Evolutionary conservation across 2,797 vertebrate genomes (phyloP).

Genomic region (Huso huso): DNA sequence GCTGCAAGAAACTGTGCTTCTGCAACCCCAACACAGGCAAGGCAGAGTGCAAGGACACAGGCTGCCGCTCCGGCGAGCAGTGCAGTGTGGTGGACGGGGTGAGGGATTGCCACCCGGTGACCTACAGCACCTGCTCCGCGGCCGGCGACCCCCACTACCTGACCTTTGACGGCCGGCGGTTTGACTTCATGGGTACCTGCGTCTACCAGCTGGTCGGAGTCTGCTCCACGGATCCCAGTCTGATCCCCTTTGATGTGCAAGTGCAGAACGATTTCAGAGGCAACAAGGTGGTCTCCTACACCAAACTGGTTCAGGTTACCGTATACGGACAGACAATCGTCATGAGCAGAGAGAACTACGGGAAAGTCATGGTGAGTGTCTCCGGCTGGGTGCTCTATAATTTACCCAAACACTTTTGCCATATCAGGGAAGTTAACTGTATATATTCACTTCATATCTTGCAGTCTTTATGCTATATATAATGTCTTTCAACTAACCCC

Average conservation of each 20-base stretch:
- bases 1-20: conserved; percentile 38
- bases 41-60: conserved; percentile 34
- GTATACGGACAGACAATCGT: conserved; percentile 42
- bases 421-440: no score
- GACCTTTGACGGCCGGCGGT: conserved; percentile 48
- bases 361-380: conserved; percentile 45
- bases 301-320: conserved; percentile 48
- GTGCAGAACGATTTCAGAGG: conserved; percentile 55
- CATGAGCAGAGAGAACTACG: conserved; percentile 42
- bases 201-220: conserved; percentile 50
- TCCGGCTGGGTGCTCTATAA: no score
- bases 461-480: no score
- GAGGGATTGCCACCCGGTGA: conserved; percentile 41
- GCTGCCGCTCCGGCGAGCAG: conserved; percentile 31
- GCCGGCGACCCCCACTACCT: conserved; percentile 51
- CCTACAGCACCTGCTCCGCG: conserved; percentile 44
- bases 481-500: no score
- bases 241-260: conserved; percentile 48
- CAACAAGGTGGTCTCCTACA: conserved; percentile 43
- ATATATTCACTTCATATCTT: no score
- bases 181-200: conserved; percentile 52
- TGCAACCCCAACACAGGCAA: conserved; percentile 32
- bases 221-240: conserved; percentile 33
- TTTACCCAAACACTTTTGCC: no score
- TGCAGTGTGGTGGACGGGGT: conserved; percentile 43